Conservation (phyloP, 2,888 invertebrate species). For the Bimastos eiseni region DNA sequence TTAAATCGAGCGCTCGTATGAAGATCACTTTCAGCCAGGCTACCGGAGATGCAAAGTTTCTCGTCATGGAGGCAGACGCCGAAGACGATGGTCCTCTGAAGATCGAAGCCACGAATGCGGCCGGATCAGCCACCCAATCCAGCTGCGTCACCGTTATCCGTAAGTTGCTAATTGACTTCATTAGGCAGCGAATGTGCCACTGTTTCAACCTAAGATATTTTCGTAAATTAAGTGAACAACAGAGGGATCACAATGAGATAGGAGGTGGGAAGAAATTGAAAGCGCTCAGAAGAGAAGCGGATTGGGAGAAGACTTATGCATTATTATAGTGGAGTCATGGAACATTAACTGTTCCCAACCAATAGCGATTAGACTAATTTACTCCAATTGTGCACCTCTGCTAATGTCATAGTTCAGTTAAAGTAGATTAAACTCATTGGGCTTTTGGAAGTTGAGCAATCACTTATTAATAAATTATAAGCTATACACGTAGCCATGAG, state of each 20-base stretch:
- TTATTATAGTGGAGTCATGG: no score
- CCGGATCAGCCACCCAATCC: constrained; percentile 51
- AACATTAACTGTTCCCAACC: neutral
- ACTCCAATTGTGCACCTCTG: neutral
- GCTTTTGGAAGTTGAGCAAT: neutral
- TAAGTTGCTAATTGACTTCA: constrained; percentile 41
- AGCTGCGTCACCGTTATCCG: constrained; percentile 56
- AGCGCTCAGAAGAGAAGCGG: neutral
- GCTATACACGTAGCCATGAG: no score
- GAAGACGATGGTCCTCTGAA: constrained; percentile 81
- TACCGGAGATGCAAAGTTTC: constrained; percentile 63
- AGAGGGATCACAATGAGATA: neutral
- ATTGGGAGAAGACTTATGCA: neutral
- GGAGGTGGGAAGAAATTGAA: neutral
- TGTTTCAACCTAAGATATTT: neutral
- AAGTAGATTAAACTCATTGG: neutral
- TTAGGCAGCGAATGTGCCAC: neutral
- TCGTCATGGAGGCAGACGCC: constrained; percentile 75
- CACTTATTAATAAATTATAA: no score
- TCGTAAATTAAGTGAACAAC: neutral
- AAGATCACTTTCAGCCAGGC: constrained; percentile 66
- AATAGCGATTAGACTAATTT: neutral
- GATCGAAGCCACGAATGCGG: constrained; percentile 67
- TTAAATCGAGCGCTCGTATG: neutral
- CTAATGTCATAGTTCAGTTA: neutral